Evolutionary conservation across 2,797 vertebrate species (phyloP).

Genomic region (Sphenopsis melanotis): DNA sequence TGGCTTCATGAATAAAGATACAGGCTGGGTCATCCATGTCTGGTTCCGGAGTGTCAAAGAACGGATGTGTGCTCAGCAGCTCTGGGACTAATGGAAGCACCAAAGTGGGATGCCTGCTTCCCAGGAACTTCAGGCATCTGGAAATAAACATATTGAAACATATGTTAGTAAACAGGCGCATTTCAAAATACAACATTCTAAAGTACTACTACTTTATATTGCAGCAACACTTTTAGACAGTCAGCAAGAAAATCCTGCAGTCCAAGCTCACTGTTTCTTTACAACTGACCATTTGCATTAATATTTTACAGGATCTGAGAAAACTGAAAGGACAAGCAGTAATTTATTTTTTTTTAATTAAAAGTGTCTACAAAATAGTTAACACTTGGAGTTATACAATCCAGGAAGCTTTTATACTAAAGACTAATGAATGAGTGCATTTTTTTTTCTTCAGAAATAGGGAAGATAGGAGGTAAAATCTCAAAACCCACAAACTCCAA

Average conservation of each 20-base stretch:
- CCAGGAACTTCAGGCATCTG: constrained; percentile 95
- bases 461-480: not conserved
- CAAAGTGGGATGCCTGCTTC: constrained; percentile 89
- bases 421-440: rapidly evolving
- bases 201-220: not conserved
- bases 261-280: not conserved
- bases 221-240: not conserved
- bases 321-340: not conserved
- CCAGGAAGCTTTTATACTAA: not conserved
- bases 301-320: not conserved
- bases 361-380: not conserved
- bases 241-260: not conserved
- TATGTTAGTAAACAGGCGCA: not conserved
- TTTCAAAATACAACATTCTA: not conserved
- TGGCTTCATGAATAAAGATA: constrained; percentile 80
- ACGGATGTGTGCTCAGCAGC: constrained; percentile 93
- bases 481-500: not conserved
- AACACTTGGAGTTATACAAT: not conserved
- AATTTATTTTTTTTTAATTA: not conserved
- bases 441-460: not conserved
- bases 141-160: constrained; percentile 6
- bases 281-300: not conserved
- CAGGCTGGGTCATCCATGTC: constrained; percentile 99
- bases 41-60: constrained; percentile 95
- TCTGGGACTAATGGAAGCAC: constrained; percentile 93